Evolutionary conservation across 2,888 invertebrate genomes (phyloP).

Genomic region (Syrista parreyssii): DNA sequence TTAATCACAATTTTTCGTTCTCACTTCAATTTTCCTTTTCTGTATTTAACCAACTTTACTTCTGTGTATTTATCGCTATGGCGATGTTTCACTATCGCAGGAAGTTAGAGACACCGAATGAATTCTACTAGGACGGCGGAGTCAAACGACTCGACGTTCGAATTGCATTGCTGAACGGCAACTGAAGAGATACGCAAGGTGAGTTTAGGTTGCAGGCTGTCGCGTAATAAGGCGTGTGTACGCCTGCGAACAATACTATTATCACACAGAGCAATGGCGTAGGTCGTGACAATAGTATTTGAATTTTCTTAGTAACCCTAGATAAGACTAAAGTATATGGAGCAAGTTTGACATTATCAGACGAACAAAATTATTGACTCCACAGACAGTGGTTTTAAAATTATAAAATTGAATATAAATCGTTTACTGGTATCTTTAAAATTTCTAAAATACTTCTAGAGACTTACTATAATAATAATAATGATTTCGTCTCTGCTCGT

Average conservation of each 20-base stretch:
- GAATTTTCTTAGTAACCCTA: neutral
- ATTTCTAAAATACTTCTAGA: neutral
- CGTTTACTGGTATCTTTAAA: neutral
- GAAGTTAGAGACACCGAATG: neutral
- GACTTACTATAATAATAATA: neutral
- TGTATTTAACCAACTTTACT: slow-evolving; percentile 13
- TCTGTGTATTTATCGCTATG: slow-evolving; percentile 9
- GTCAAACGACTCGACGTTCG: slow-evolving; percentile 27
- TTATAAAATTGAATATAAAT: neutral
- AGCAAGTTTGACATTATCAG: neutral
- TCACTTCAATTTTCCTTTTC: slow-evolving; percentile 23
- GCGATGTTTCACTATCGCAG: neutral
- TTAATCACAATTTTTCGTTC: slow-evolving; percentile 6
- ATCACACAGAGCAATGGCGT: slow-evolving; percentile 54
- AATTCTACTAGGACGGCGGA: neutral
- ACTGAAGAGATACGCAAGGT: slow-evolving; percentile 57
- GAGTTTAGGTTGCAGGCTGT: slow-evolving; percentile 48
- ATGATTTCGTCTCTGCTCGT: neutral
- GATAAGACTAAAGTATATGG: neutral
- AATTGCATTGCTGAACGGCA: slow-evolving; percentile 50
- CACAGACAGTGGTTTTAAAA: too few species aligned
- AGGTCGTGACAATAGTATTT: slow-evolving; percentile 18
- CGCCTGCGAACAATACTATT: slow-evolving; percentile 52
- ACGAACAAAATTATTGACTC: neutral
- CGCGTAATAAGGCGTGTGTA: slow-evolving; percentile 55